A percentile compares a stretch with the other conserved stretches of the same genome.
Conservation (phyloP, 2,797 vertebrate species). For the Mormyrus proboscirostris region DNA sequence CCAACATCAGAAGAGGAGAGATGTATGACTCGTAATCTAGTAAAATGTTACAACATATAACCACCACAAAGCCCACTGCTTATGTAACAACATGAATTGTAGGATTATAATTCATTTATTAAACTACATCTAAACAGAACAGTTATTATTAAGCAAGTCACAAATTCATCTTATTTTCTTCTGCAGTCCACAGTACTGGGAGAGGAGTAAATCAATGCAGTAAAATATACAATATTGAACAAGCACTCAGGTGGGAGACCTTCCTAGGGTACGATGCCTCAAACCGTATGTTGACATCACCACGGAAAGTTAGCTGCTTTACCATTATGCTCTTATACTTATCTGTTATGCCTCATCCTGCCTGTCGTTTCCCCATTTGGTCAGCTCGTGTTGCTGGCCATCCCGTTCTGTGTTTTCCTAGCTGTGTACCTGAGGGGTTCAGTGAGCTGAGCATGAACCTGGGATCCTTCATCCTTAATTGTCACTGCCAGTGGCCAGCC, state of each 20-base stretch:
- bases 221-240: neutral
- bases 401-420: neutral
- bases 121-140: neutral
- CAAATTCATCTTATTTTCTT: neutral
- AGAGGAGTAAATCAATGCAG: neutral
- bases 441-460: neutral
- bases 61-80: neutral
- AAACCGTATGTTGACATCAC: neutral
- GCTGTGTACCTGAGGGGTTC: neutral
- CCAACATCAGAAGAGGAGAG: neutral
- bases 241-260: neutral
- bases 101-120: neutral
- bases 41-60: neutral
- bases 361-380: neutral
- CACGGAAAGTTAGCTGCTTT: neutral
- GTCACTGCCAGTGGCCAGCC: neutral
- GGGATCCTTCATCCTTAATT: neutral
- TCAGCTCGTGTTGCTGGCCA: neutral
- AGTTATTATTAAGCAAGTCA: neutral
- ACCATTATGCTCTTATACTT: neutral
- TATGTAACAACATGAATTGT: neutral
- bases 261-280: neutral
- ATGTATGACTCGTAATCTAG: neutral
- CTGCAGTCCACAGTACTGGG: neutral
- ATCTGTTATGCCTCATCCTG: neutral